phyloP scores from a whole-genome alignment of 2,113 vertebrate genomes.

The Lutjanus erythropterus region DNA sequence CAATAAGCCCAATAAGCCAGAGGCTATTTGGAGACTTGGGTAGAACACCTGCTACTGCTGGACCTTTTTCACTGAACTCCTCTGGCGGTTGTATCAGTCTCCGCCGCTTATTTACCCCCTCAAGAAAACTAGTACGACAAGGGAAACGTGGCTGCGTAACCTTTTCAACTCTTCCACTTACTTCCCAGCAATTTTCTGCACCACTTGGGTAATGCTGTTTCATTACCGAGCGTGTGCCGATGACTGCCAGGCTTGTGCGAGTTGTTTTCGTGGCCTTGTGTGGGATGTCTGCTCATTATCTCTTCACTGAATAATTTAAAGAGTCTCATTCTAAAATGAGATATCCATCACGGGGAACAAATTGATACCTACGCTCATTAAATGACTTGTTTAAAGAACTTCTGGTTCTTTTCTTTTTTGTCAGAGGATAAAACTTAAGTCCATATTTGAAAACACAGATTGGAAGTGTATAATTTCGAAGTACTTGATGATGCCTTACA shows the following conservation, averaged over 20 bases:
- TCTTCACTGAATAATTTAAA: slow-evolving; percentile 52
- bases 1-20: slow-evolving; percentile 14
- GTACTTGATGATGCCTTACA: neutral
- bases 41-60: neutral
- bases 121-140: neutral
- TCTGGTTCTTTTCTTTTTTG: slow-evolving; percentile 1
- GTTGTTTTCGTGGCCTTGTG: slow-evolving; percentile 53
- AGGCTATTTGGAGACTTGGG: neutral
- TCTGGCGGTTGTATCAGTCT: neutral
- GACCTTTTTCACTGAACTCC: neutral
- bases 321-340: slow-evolving; percentile 35
- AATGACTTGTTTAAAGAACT: slow-evolving; percentile 11
- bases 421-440: neutral
- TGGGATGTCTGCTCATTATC: slow-evolving; percentile 54
- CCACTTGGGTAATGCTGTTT: slow-evolving; percentile 26
- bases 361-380: slow-evolving; percentile 31
- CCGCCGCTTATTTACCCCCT: neutral
- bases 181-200: slow-evolving; percentile 28
- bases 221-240: neutral
- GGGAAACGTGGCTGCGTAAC: slow-evolving; percentile 5
- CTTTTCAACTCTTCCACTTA: slow-evolving; percentile 33
- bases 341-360: slow-evolving; percentile 38
- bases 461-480: slow-evolving; percentile 20
- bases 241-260: slow-evolving; percentile 27
- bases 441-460: slow-evolving; percentile 30